Base-by-base conservation (phyloP, 2,113 vertebrate species). In the Scomber japonicus region DNA sequence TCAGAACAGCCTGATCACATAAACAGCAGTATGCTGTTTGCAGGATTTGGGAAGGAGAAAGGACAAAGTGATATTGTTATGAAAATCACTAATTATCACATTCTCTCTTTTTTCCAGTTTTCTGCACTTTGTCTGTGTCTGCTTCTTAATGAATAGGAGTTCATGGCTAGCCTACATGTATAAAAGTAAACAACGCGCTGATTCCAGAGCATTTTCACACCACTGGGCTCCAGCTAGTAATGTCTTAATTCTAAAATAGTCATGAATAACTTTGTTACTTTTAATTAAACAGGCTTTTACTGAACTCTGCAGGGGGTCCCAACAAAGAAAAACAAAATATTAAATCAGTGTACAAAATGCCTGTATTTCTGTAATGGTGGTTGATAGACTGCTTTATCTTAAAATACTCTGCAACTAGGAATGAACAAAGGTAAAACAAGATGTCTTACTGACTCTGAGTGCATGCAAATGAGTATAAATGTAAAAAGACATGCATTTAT, bases 261-360 rank as follows among this genome's bases (percentile, higher is more conserved):
- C 56, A 65, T 68, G 50, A 57, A 83, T 59, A 83, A 73, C 57
- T 80, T 31, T 35, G 54, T 5, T 57, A 67, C 55, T 73, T 80
- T 62, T 71, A 73, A 87, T 83, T 70, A 66, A 83, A 81, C 64
- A 70, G 40, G 31, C 49, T 48, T 68, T 67, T 71, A 81, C 27
- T 67, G 21, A 64, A 66, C 44, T 80, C 72, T 31, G 62, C 50
- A 21, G 60, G 73, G 66, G 27, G 31, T 5, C 31, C 50, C 9
- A 82, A 77, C 35, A 59, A 49, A 66, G 19, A 66, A 51, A 44
- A 17, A 54, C 1, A 53, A 71, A 69, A 54, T 51, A 62, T 3
- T 75, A 12, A 15, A 54, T 27, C 67, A 1, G 2, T 12, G 11
- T 27, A 40, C 49, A 49, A 76, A 75, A 49, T 48, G 46, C 17